These are phyloP conservation scores for Drosophila greeni DNA, from an alignment of 2,888 invertebrate species.

Conservation along the genomic window DNA sequence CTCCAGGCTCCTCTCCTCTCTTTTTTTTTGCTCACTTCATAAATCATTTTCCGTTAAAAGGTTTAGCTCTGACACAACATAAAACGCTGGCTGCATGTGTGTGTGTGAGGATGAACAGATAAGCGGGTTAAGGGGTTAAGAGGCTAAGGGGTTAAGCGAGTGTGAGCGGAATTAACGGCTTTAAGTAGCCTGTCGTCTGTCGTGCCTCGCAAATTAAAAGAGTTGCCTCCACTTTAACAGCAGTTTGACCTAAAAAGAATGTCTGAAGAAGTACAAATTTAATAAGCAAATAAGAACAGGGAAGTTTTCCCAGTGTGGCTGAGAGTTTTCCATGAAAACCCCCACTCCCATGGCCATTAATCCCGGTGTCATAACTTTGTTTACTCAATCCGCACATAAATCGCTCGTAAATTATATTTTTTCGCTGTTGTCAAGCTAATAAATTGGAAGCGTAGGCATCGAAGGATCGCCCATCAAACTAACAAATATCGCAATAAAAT, in stretches of 20 bases:
- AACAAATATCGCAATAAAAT: conserved; percentile 66
- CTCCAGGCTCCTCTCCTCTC: conserved; percentile 29
- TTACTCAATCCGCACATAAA: conserved; percentile 55
- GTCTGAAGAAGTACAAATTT: neutral
- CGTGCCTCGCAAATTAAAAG: conserved; percentile 14
- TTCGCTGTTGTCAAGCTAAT: conserved; percentile 43
- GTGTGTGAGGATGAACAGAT: conserved; percentile 51
- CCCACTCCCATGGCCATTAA: conserved; percentile 14
- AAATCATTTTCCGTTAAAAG: conserved; percentile 69
- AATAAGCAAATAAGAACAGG: neutral
- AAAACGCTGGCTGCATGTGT: conserved; percentile 32
- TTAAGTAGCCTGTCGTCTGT: conserved; percentile 5
- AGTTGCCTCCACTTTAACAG: neutral
- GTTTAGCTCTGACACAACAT: conserved; percentile 56
- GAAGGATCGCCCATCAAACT: conserved; percentile 62
- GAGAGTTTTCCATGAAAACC: neutral
- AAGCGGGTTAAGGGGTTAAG: conserved; percentile 43
- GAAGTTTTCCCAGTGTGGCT: neutral
- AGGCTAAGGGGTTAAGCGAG: conserved; percentile 19
- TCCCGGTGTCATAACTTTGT: conserved; percentile 52
- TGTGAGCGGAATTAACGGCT: conserved; percentile 26
- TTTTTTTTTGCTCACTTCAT: conserved; percentile 56
- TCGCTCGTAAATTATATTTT: conserved; percentile 57
- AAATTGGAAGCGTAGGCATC: conserved; percentile 60
- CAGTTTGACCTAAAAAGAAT: conserved; percentile 6